These are phyloP conservation scores for Pedionomus torquatus DNA, from an alignment of 2,113 vertebrate species.

Conservation along the genomic window DNA sequence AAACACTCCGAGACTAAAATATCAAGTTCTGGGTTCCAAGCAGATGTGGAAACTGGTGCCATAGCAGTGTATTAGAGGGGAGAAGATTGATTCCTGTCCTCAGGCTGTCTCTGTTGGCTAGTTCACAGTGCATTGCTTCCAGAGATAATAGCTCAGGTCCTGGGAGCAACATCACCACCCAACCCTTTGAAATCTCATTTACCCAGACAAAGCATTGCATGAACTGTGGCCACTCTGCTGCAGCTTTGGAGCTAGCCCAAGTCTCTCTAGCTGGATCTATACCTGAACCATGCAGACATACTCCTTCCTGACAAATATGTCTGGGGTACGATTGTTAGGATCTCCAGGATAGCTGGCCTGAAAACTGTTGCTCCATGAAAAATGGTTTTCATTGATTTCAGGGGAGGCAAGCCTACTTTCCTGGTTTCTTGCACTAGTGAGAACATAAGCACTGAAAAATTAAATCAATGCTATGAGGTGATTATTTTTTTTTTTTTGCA, in stretches of 20 bases:
- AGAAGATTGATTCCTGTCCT: neutral
- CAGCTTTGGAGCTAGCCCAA: neutral
- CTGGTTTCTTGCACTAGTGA: neutral
- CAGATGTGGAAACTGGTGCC: neutral
- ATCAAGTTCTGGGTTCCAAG: neutral
- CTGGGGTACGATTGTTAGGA: neutral
- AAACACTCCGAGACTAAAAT: neutral
- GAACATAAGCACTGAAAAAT: neutral
- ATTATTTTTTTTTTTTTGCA: neutral
- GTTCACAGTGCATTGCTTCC: neutral
- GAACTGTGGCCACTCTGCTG: neutral
- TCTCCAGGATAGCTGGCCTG: neutral
- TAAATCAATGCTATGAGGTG: accelerated
- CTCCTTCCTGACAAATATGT: neutral
- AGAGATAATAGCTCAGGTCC: neutral
- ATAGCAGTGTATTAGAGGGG: neutral
- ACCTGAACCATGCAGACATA: neutral
- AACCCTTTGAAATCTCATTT: neutral
- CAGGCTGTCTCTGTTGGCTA: neutral
- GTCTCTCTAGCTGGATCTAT: neutral
- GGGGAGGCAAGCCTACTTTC: neutral
- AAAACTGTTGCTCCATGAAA: neutral
- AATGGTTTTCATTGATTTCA: neutral
- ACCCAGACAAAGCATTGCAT: neutral
- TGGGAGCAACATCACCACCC: neutral